A percentile compares a stretch with the other conserved stretches of the same genome.
Conservation (phyloP, 2,797 vertebrate species). For the Sparus aurata region DNA sequence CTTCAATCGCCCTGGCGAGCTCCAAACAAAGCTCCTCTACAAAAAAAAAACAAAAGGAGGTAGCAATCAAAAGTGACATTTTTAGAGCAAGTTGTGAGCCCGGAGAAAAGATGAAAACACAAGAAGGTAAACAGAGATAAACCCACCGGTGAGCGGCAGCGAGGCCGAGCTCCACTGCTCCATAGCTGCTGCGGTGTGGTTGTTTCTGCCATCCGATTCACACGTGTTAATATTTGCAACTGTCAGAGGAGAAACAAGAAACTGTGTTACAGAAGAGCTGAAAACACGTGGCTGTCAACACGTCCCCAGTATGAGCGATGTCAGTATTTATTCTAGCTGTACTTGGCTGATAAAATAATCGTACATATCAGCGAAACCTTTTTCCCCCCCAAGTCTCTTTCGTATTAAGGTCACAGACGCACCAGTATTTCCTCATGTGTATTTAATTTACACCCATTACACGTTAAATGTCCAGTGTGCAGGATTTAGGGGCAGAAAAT, state of each 20-base stretch:
- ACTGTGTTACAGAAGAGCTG: not conserved
- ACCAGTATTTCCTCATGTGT: not conserved
- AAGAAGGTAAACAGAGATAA: not conserved
- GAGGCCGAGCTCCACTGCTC: constrained; percentile 76
- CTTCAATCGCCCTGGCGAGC: constrained; percentile 87
- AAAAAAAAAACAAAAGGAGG: not conserved
- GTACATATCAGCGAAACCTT: not conserved
- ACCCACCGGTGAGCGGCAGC: constrained; percentile 83
- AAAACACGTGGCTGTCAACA: not conserved
- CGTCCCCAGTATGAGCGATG: not conserved
- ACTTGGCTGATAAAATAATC: not conserved
- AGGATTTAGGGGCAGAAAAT: too few relatives aligned
- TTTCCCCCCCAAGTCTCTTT: not conserved
- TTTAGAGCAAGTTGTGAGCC: constrained; percentile 2
- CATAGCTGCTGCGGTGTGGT: constrained; percentile 47
- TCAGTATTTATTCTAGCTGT: constrained; percentile 2
- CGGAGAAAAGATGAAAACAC: not conserved
- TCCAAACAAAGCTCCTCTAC: constrained; percentile 89
- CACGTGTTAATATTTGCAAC: constrained; percentile 79
- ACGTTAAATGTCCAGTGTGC: not conserved
- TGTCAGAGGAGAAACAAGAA: constrained; percentile 50
- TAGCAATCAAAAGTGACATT: not conserved
- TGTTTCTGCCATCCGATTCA: constrained; percentile 65
- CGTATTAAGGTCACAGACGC: not conserved
- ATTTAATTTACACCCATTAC: not conserved